Base-by-base conservation (phyloP, 2,797 vertebrate species). In the Falco columbarius region DNA sequence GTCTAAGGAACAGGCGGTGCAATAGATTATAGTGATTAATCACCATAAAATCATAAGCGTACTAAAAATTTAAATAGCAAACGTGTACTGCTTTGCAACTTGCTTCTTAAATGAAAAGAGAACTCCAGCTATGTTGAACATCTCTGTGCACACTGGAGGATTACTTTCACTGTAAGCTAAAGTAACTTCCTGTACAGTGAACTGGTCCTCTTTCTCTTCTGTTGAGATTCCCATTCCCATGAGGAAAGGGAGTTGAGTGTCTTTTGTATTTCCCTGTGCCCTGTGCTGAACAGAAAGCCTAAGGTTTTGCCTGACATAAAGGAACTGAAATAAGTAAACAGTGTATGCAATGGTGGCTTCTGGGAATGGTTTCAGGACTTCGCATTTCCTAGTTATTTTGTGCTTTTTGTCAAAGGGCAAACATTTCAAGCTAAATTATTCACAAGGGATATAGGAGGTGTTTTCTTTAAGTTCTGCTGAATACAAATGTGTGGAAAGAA, bases 341-440 rank as follows among this genome's bases (percentile, higher is more conserved):
- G 72, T 83, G 72, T 81, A 80, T 95, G 96, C 75, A 95, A 23
- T 2, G 12, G 81, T 92, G 70, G 34, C 34, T 95, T 94, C 93
- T 94, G 94, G 97, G 95, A 97, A 95, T 70, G 86, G 74, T 95
- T 96, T 95, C 81, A 94, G 87, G 72, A 93, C 95, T 91, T 89
- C 75, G 91, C 96, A 81, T 96, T 97, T 97, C 90, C 93, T 72
- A 93, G 66, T 94, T 91, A 92, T 94, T 91, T 89, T 95, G 90
- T 93, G 82, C 72, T 92, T 95, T 85, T 93, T 91, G 95, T 95
- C 87, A 95, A 97, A 93, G 96, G 66, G 94, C 93, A 97, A 97
- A 97, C 85, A 95, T 93, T 96, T 97, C 81, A 70, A 95, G 47
- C 58, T 97, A 97, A 98, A 97, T 98, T 97, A 98, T 98, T 97